Evolutionary conservation across 2,113 vertebrate species (phyloP).

Genomic region (Catharus minimus): DNA sequence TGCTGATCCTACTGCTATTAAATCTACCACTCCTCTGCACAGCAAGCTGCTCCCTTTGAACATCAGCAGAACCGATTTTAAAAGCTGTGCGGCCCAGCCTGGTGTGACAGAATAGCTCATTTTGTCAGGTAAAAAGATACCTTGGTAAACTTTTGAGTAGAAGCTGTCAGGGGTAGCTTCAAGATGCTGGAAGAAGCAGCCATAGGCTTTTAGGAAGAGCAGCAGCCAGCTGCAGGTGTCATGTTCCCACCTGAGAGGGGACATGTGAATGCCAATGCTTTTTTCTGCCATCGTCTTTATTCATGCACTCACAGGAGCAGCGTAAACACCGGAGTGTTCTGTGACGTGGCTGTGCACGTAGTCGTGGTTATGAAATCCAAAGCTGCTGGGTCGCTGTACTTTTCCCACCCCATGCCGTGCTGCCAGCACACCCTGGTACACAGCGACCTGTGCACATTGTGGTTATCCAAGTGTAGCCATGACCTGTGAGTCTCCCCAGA

Average conservation of each 20-base stretch:
- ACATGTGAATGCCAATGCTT: not conserved
- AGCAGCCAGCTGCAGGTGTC: not conserved
- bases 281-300: accelerated
- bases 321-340: accelerated
- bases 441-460: accelerated
- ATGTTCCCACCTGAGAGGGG: not conserved
- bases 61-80: slow-evolving; percentile 23
- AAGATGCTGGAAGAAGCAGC: not conserved
- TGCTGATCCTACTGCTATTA: slow-evolving; percentile 46
- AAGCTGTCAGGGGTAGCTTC: not conserved
- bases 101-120: not conserved
- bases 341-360: not conserved
- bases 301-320: not conserved
- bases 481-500: not conserved
- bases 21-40: slow-evolving; percentile 38
- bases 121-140: slow-evolving; percentile 9
- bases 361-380: not conserved
- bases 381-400: not conserved
- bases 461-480: not conserved
- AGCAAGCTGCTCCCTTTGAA: slow-evolving; percentile 58
- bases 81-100: not conserved
- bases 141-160: slow-evolving; percentile 16
- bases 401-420: accelerated
- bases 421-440: not conserved
- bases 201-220: not conserved